Evolutionary conservation across 2,797 vertebrate genomes (phyloP), one percentile per base, ranked within the genome.

Genomic region (Huso huso): DNA sequence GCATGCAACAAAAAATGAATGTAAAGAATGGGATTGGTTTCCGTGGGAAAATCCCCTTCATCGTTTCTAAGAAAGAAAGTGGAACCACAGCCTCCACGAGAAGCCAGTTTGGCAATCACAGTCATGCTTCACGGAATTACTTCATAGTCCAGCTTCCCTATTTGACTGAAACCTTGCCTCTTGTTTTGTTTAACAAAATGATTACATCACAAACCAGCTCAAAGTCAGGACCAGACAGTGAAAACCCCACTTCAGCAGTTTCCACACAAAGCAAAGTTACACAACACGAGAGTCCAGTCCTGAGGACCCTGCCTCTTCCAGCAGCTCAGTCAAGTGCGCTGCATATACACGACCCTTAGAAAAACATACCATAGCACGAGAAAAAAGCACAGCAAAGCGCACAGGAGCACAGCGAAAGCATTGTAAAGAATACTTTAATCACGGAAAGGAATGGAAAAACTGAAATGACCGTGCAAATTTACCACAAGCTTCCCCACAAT

Each of bases 61-160:
- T 2, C 11, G 51, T 53, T 37, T 49, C 64, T 15, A 12, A 62
- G 61, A 63, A 70, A 66, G 61, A 7, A 66, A 58, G 55, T 58
- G 65, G 65, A 70, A 67, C 48, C 61, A n/a, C 62, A 51, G 18
- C 51, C 51, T 15, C 12, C 15, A 57, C 51, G 64, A 64, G 62
- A 37, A 49, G 69, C 6, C 23, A 37, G 18, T 67, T 70, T 62
- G 50, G 69, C 65, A 70, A 70, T 58, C 12, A 37, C 65, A 67
- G n/a, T 51, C 61, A 64, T 74, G 66, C 23, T 37, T 72, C 72
- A 51, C 52, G 48, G 51, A 69, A 71, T 77, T 68, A 78, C 67
- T 58, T 67, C 72, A 77, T 65, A 71, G 53, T 74, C 70, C 63
- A 70, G 77, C 74, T 77, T 80, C 78, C 70, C n/a, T 64, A 70